A percentile compares a stretch with the other conserved stretches of the same genome.
phyloP scores from a whole-genome alignment of 2,888 invertebrate species.

The Scaptomyza tumidula region DNA sequence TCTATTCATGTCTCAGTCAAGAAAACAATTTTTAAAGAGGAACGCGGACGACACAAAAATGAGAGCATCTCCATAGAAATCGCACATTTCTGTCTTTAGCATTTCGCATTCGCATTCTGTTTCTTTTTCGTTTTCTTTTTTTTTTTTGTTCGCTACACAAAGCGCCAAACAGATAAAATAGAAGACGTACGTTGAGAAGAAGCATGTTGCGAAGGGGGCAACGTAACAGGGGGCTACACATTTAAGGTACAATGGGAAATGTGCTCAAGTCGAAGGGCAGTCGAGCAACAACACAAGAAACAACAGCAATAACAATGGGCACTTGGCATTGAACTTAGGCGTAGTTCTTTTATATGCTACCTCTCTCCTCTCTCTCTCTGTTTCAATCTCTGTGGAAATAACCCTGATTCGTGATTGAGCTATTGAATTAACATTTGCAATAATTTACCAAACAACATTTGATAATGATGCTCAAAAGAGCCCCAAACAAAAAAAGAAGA shows the following conservation, averaged over 20 bases:
- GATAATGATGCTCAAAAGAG: conserved; percentile 62
- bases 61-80: conserved; percentile 55
- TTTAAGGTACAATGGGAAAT: conserved; percentile 45
- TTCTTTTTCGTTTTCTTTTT: conserved; percentile 19
- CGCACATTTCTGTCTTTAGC: conserved; percentile 42
- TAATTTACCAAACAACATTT: conserved; percentile 73
- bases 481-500: not conserved
- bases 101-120: conserved; percentile 6
- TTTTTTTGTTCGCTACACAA: conserved; percentile 51
- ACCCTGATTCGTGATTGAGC: conserved; percentile 66
- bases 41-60: conserved; percentile 35
- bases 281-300: conserved; percentile 32
- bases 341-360: conserved; percentile 45
- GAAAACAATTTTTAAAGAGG: conserved; percentile 14
- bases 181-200: conserved; percentile 15
- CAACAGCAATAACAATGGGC: conserved; percentile 42
- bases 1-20: conserved; percentile 2
- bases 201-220: not conserved
- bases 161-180: conserved; percentile 62
- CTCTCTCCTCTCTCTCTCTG: not conserved
- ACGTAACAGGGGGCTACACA: not conserved
- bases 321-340: conserved; percentile 76
- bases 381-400: conserved; percentile 18
- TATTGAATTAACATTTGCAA: conserved; percentile 76
- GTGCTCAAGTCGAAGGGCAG: conserved; percentile 56